Evolutionary conservation across 2,888 invertebrate species (phyloP), one percentile per base, ranked within the genome.

Genomic region (Eupithecia vulgata): DNA sequence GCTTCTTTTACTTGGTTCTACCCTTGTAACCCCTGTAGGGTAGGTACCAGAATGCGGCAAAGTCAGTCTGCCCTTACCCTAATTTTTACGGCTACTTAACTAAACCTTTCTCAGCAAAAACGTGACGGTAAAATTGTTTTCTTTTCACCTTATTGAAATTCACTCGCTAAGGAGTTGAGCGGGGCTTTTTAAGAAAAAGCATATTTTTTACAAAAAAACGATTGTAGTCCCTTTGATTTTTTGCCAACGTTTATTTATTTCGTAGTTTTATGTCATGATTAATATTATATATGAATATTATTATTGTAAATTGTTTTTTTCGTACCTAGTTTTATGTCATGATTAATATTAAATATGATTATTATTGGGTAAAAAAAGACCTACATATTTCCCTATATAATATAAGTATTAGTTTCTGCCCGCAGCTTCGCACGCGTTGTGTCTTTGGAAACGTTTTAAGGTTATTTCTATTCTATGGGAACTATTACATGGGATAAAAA

Each of bases 91-190:
- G 80, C 75, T 80, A 79, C 79, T 82, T 81, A 78, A 64, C 67
- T 71, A 71, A 77, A 57, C 74, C 42, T 81, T 78, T 81, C 79
- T 82, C 81, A 70, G 76, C 73, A 75, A 75, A 81, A 80, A 79
- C 66, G 70, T 79, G 77, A 80, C 81, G 76, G 79, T 80, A 76
- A 78, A 78, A 83, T 85, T 82, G 81, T 84, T 79, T 84, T 84
- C 76, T 80, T 84, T 84, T 81, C 77, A 79, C 77, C 79, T 83
- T 81, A 85, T 86, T 85, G 81, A 83, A 84, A 85, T 85, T 86
- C 83, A 84, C 79, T 83, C 84, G 82, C 81, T 17, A 81, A 78
- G 71, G 61, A 67, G 79, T 78, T 79, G 78, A 79, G 79, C 77
- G 80, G 77, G 76, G 77, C 13, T 25, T 13, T 57, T 57, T 5